Percentiles rank a stretch among this genome's conserved stretches.
phyloP scores from a whole-genome alignment of 1,140 invertebrate genomes.

The Hydropsyche tenuis region DNA sequence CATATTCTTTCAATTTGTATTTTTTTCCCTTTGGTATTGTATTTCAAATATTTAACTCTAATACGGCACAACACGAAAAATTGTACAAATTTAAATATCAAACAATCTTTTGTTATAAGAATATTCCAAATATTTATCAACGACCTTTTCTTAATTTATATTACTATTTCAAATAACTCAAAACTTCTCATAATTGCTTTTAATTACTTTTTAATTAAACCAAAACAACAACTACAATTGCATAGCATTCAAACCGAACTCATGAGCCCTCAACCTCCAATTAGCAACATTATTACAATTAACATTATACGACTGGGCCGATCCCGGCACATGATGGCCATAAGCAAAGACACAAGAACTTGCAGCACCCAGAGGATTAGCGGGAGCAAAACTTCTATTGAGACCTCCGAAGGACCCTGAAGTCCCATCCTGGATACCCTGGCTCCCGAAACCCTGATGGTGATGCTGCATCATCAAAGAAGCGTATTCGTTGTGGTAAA shows the following conservation, averaged over 20 bases:
- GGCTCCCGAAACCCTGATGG: slow-evolving; percentile 53
- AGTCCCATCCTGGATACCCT: slow-evolving; percentile 53
- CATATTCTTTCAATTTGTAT: no score
- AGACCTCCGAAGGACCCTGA: slow-evolving; percentile 27
- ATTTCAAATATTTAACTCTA: no score
- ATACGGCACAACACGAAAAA: no score
- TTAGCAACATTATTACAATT: slow-evolving; percentile 52
- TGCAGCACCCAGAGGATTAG: slow-evolving; percentile 22
- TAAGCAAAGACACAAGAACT: slow-evolving; percentile 56
- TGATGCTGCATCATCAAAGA: slow-evolving; percentile 60
- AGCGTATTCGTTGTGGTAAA: slow-evolving; percentile 61
- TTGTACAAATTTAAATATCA: no score
- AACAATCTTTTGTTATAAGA: no score
- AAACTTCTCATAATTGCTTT: no score
- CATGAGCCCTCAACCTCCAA: slow-evolving; percentile 58
- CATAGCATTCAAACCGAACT: slow-evolving; percentile 61
- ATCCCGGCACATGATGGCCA: slow-evolving; percentile 52
- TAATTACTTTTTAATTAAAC: no score
- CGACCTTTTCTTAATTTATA: no score
- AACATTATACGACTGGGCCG: slow-evolving; percentile 56
- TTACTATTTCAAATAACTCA: no score
- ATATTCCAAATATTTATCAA: no score
- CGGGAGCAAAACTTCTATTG: slow-evolving; percentile 35
- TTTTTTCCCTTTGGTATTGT: no score
- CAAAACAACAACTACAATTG: slow-evolving; percentile 56